Percentiles rank a stretch among this genome's conserved stretches.
Evolutionary conservation across 2,113 vertebrate genomes (phyloP).

Genomic region (Piaya cayana): DNA sequence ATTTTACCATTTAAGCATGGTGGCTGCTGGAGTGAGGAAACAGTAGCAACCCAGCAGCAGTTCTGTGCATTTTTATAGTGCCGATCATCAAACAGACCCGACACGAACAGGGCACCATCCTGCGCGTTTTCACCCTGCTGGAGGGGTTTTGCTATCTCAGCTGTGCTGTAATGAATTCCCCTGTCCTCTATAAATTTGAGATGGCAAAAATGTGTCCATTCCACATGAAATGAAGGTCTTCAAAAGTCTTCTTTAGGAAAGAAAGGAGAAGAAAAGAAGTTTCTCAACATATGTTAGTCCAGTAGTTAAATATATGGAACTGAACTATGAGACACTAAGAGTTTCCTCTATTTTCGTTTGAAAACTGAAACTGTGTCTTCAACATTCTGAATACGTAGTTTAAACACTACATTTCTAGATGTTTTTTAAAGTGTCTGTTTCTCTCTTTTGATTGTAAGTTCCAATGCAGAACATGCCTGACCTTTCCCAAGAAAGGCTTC

Average conservation of each 20-base stretch:
- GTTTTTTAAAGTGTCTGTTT: not conserved
- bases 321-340: not conserved
- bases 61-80: not conserved
- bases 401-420: not conserved
- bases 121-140: not conserved
- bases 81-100: not conserved
- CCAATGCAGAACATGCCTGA: not conserved
- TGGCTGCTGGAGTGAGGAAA: not conserved
- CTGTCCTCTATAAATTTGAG: not conserved
- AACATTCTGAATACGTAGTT: not conserved
- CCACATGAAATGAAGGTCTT: not conserved
- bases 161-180: not conserved
- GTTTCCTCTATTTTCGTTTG: not conserved
- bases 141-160: not conserved
- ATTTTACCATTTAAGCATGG: not conserved
- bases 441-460: not conserved
- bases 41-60: not conserved
- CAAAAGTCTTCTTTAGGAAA: not conserved
- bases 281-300: not conserved
- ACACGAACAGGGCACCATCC: not conserved
- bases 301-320: not conserved
- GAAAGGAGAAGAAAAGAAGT: not conserved
- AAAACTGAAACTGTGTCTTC: not conserved
- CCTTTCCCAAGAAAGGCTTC: not conserved
- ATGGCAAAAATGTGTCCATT: not conserved